Evolutionary conservation across 2,888 invertebrate genomes (phyloP), one percentile per base, ranked within the genome.

Genomic region (Beris chalybata): DNA sequence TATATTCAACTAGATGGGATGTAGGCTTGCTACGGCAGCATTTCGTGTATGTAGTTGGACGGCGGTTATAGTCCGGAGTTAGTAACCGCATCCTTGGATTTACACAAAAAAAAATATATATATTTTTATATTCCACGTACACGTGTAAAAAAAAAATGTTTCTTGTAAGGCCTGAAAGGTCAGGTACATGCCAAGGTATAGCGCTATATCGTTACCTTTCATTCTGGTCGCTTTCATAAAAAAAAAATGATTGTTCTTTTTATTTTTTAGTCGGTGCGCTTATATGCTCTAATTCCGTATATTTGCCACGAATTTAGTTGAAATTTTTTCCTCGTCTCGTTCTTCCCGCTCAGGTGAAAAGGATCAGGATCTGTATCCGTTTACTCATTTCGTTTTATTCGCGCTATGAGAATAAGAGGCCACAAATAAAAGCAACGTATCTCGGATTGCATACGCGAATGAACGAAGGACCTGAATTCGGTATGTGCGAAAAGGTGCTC

Each of bases 321-420:
- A 38, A 43, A 38, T 4, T 13, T 38, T 43, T 38, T 43, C 15
- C 48, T 59, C n/a, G 31, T 61, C 38, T 38, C 38, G 9, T 38
- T 9, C 38, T 38, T 9, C 9, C 38, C 9, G 38, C 22, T 59
- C 48, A 31, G 47, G 48, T 59, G 59, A 48, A 59, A 59, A 22
- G 22, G 22, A 22, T 22, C 22, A 52, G 64, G 64, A 64, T 64
- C 47, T 45, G 54, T 44, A 64, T 64, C 53, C 64, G 53, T 64
- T 64, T 64, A 64, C 54, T 53, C 64, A 64, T 64, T 61, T 64
- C 22, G 64, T 64, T 64, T 64, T 64, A 64, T 64, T 64, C 64
- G 38, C 54, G 29, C 44, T 64, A 54, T 31, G 64, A 64, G 64
- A 54, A 64, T 64, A 64, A 54, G 54, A 54, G 64, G 61, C 61